phyloP scores from a whole-genome alignment of 1,140 invertebrate species.

The Lysiphlebus fabarum region DNA sequence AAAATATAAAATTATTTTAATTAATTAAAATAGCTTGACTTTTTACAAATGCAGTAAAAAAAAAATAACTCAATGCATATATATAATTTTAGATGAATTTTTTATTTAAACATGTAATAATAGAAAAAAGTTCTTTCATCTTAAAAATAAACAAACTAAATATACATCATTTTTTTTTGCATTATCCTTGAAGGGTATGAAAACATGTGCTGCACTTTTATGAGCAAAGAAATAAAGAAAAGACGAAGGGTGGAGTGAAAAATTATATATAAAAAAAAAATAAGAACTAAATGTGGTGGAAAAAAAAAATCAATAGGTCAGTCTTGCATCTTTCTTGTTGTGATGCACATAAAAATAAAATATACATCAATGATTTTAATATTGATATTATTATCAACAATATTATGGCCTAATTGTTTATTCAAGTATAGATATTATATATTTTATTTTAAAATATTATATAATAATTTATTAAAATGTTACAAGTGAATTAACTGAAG shows the following conservation, averaged over 20 bases:
- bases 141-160: slow-evolving; percentile 11
- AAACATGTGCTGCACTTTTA: slow-evolving; percentile 10
- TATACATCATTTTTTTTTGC: not conserved
- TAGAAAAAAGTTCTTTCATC: not conserved
- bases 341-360: slow-evolving; percentile 2
- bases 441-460: slow-evolving; percentile 17
- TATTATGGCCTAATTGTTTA: slow-evolving; percentile 50
- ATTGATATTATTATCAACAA: slow-evolving; percentile 33
- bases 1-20: slow-evolving; percentile 41
- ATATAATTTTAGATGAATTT: not conserved
- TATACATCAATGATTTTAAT: slow-evolving; percentile 21
- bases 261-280: not conserved
- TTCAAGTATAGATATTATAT: slow-evolving; percentile 39
- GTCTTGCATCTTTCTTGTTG: slow-evolving; percentile 25
- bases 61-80: not conserved
- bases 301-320: slow-evolving; percentile 43
- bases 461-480: slow-evolving; percentile 1
- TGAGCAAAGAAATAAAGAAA: not conserved
- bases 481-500: slow-evolving; percentile 20
- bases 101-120: slow-evolving; percentile 6
- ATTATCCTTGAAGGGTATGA: slow-evolving; percentile 9
- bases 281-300: slow-evolving; percentile 10
- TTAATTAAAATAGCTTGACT: slow-evolving; percentile 2
- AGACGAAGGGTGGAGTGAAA: slow-evolving; percentile 1
- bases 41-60: slow-evolving; percentile 6